phyloP scores from a whole-genome alignment of 2,888 invertebrate genomes.

The Stenodera caucasica region DNA sequence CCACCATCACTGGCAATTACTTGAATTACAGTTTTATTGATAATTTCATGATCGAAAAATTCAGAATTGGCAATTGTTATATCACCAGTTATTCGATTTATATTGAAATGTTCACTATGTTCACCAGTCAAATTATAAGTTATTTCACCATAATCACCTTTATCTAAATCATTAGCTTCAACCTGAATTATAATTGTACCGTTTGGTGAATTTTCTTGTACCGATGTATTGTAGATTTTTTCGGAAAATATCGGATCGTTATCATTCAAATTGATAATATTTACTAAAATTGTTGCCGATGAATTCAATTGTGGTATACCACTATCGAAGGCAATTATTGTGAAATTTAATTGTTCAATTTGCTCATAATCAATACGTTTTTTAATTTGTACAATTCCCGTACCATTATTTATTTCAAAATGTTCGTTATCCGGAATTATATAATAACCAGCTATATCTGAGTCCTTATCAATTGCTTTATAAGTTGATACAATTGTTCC shows the following conservation, averaged over 20 bases:
- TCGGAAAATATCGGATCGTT: constrained; percentile 79
- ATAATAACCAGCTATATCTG: constrained; percentile 75
- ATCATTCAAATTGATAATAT: constrained; percentile 83
- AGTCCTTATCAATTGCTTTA: constrained; percentile 79
- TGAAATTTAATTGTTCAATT: constrained; percentile 74
- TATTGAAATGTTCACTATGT: constrained; percentile 71
- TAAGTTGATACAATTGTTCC: constrained; percentile 78
- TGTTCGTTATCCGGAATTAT: constrained; percentile 73
- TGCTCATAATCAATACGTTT: constrained; percentile 84
- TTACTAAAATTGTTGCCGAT: constrained; percentile 75
- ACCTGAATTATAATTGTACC: constrained; percentile 75
- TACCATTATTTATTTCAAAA: constrained; percentile 78
- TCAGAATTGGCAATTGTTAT: constrained; percentile 74
- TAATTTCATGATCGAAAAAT: constrained; percentile 76
- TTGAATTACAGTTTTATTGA: constrained; percentile 70
- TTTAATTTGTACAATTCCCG: constrained; percentile 76
- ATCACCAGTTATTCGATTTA: constrained; percentile 71
- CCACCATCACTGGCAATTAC: constrained; percentile 83
- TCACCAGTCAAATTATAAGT: constrained; percentile 78
- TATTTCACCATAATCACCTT: constrained; percentile 76
- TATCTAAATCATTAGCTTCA: constrained; percentile 76
- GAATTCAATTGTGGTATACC: constrained; percentile 83
- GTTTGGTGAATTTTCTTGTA: constrained; percentile 74
- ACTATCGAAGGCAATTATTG: constrained; percentile 80
- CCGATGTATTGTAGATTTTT: constrained; percentile 68